Base-by-base conservation (phyloP, 2,113 vertebrate species). In the Abramis brama region DNA sequence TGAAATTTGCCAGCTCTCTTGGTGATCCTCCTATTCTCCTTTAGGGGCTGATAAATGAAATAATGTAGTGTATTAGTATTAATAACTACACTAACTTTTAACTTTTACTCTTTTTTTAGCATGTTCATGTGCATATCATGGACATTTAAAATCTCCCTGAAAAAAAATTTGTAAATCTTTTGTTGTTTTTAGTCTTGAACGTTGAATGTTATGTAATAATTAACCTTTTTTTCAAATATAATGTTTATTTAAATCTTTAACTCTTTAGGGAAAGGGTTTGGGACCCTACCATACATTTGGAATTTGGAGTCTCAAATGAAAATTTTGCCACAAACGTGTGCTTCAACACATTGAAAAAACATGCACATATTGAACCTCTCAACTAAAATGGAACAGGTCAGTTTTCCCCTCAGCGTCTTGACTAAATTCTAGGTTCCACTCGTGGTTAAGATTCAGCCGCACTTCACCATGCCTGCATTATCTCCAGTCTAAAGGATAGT, bases 401-500 rank as follows among this genome's bases (percentile, higher is more conserved):
- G 36, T 82, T 82, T 68, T 64, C 68, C 78, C n/a, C 59, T 59
- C 59, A 68, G 45, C 17, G 55, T 43, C n/a, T 79, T 64, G 73
- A 80, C 78, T 80, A 66, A 81, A 39, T 66, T 45, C 62, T 68
- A 36, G 62, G 79, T 79, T 87, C 15, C 55, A 55, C 64, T 83
- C 68, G 23, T 36, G 73, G 19, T 52, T 82, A 23, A 50, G 45
- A 52, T 82, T 82, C 68, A 82, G 84, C 86, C 33, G 39, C 25
- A 50, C 88, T 87, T 76, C 64, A 47, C 84, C 87, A 85, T 90
- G 82, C 92, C 91, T 91, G 84, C 89, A 83, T 93, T 90, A 90
- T 90, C 91, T 85, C 71, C 79, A 36, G 62, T 83, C 86, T 89
- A 91, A 93, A 92, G 91, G 93, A 93, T 90, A 91, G 91, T 89